Evolutionary conservation across 2,113 vertebrate genomes (phyloP).

Genomic region (Trogon surrucura): DNA sequence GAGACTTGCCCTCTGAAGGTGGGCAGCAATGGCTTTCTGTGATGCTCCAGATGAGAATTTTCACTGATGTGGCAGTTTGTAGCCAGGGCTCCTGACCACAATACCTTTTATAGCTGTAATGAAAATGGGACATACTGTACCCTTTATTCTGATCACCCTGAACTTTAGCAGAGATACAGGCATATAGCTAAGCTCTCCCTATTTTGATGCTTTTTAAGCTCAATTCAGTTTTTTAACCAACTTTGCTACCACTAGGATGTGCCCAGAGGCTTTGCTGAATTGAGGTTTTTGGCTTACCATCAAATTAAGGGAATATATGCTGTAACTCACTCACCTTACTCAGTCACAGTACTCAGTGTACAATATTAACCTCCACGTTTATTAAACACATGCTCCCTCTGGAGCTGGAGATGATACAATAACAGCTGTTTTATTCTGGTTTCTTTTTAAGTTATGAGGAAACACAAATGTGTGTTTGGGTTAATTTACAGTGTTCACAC

Average conservation of each 20-base stretch:
- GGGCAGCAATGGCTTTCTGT: neutral
- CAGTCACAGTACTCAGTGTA: neutral
- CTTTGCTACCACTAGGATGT: neutral
- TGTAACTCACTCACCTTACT: neutral
- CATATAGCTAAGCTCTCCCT: neutral
- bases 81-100: neutral
- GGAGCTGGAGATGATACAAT: conserved; percentile 45
- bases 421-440: conserved; percentile 9
- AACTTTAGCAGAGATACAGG: neutral
- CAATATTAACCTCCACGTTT: neutral
- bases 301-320: neutral
- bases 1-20: neutral
- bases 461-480: neutral
- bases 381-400: conserved; percentile 61
- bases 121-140: neutral
- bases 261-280: neutral
- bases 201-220: neutral
- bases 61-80: neutral
- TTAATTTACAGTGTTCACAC: neutral
- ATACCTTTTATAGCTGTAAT: neutral
- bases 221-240: neutral
- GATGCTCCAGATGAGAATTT: neutral
- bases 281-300: neutral
- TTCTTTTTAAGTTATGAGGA: neutral
- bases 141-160: neutral